Conservation (phyloP, 2,888 invertebrate species). For the Sericinus montela region DNA sequence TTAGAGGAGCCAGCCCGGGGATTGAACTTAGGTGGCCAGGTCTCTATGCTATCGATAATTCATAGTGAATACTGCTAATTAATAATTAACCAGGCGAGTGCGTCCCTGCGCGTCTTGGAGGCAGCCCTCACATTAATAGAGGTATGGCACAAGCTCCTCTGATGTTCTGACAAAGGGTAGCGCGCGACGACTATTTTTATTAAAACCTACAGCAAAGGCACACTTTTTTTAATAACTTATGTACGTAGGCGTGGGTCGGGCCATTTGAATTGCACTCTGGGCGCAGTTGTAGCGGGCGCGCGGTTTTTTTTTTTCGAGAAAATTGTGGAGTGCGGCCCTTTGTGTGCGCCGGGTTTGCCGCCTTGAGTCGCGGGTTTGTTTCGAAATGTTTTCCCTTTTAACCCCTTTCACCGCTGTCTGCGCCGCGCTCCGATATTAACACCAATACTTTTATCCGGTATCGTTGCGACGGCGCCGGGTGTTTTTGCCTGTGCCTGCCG, state of each 20-base stretch:
- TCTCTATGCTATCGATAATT: no score
- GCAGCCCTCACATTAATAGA: slow-evolving; percentile 62
- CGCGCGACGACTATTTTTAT: slow-evolving; percentile 76
- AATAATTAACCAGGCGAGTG: slow-evolving; percentile 35
- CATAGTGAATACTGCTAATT: slow-evolving; percentile 30
- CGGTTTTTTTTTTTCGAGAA: slow-evolving; percentile 60
- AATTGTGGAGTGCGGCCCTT: slow-evolving; percentile 62
- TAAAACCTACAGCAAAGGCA: slow-evolving; percentile 73
- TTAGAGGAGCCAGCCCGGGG: no score
- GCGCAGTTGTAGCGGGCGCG: slow-evolving; percentile 49
- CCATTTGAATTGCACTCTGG: slow-evolving; percentile 48
- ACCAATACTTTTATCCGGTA: slow-evolving; percentile 21
- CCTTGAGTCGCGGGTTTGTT: slow-evolving; percentile 49
- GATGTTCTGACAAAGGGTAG: slow-evolving; percentile 75
- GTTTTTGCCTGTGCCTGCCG: not conserved
- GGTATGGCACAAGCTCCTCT: slow-evolving; percentile 63
- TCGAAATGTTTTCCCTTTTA: slow-evolving; percentile 32
- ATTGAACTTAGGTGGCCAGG: no score
- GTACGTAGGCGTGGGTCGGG: slow-evolving; percentile 55
- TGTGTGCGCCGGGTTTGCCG: slow-evolving; percentile 51
- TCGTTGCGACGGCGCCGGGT: not conserved
- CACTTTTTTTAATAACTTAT: slow-evolving; percentile 79
- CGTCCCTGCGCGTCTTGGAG: slow-evolving; percentile 66
- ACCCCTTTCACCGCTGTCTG: slow-evolving; percentile 24
- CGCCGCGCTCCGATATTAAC: slow-evolving; percentile 22